Percentiles rank a stretch among this genome's conserved stretches.
phyloP scores from a whole-genome alignment of 2,113 vertebrate species.

The Enhydra lutris region DNA sequence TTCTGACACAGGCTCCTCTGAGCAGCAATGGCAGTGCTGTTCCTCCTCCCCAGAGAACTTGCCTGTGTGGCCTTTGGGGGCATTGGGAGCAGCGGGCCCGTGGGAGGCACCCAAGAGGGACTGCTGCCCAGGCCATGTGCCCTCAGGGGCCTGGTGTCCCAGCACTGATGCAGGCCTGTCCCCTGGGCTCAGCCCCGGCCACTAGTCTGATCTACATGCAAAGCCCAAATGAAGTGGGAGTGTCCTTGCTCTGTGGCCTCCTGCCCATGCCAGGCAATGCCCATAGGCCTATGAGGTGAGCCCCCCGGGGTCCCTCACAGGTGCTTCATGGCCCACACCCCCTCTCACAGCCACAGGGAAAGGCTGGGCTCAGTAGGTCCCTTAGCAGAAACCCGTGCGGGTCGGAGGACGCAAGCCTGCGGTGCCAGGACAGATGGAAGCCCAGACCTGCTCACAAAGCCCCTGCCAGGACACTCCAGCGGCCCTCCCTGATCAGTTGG shows the following conservation, averaged over 20 bases:
- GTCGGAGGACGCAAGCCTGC: too few relatives aligned
- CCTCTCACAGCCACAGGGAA: background rate
- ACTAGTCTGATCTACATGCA: rapidly evolving
- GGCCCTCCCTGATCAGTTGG: background rate
- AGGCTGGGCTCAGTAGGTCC: background rate
- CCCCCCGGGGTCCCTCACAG: background rate
- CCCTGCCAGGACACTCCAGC: background rate
- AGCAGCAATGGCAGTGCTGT: background rate
- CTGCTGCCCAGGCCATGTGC: background rate
- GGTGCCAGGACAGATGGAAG: too few relatives aligned
- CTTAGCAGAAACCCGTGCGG: background rate
- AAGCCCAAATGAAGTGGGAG: rapidly evolving
- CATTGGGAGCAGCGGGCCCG: background rate
- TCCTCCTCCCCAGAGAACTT: background rate
- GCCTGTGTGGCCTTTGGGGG: background rate
- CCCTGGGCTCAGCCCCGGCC: background rate
- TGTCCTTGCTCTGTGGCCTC: rapidly evolving
- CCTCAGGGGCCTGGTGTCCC: background rate
- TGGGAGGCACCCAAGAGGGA: background rate
- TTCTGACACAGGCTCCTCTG: rapidly evolving
- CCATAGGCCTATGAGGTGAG: background rate
- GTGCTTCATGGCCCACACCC: background rate
- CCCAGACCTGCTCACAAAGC: background rate
- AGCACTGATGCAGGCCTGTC: background rate
- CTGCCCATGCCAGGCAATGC: background rate